Conservation (phyloP, 2,797 vertebrate species). For the Meriones psammophilus region DNA sequence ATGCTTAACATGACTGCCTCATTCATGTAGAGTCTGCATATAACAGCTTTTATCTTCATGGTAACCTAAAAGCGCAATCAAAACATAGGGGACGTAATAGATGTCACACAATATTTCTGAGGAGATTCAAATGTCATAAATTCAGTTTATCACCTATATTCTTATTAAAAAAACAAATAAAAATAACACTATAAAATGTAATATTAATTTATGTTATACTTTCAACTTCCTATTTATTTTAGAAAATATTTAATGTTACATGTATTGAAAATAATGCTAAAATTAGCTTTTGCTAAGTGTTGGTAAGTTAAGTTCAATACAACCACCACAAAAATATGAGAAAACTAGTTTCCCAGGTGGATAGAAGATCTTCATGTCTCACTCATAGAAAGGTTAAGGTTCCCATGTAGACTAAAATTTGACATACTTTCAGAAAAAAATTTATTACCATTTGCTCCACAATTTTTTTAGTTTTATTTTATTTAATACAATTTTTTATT, state of each 20-base stretch:
- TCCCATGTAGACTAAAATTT: not conserved
- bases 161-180: not conserved
- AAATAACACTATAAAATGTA: not conserved
- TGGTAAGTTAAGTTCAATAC: not conserved
- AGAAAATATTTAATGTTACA: not conserved
- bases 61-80: not conserved
- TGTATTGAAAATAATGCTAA: not conserved
- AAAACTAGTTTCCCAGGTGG: not conserved
- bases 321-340: not conserved
- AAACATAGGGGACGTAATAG: not conserved
- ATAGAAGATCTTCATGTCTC: not conserved
- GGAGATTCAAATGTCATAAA: not conserved
- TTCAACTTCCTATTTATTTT: not conserved
- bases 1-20: not conserved
- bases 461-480: not conserved
- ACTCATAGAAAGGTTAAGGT: not conserved
- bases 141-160: not conserved
- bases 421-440: not conserved
- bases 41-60: not conserved
- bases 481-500: too few species aligned
- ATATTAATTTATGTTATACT: not conserved
- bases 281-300: not conserved
- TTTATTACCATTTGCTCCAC: not conserved
- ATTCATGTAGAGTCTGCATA: not conserved
- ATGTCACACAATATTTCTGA: not conserved